Evolutionary conservation across 1,140 invertebrate genomes (phyloP).

Genomic region (Achroia grisella): DNA sequence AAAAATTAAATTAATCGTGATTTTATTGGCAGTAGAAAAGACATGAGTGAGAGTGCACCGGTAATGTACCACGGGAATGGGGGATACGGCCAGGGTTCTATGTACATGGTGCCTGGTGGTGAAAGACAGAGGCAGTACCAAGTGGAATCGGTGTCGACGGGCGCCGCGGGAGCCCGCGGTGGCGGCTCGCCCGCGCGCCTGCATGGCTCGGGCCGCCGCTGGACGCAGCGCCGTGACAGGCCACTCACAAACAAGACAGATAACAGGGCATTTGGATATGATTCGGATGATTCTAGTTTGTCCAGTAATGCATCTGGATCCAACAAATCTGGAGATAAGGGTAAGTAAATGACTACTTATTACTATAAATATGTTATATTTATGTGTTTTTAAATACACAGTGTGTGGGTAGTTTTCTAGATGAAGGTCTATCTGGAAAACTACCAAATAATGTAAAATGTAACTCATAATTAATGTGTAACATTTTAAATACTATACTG

Average conservation of each 20-base stretch:
- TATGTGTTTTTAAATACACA: too few relatives aligned
- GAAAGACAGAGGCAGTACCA: constrained; percentile 39
- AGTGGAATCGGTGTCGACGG: constrained; percentile 30
- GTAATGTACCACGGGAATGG: constrained; percentile 46
- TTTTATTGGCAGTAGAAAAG: constrained; percentile 23
- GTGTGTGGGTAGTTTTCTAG: too few relatives aligned
- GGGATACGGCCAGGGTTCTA: constrained; percentile 29
- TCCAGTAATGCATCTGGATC: constrained; percentile 66
- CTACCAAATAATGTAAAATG: too few relatives aligned
- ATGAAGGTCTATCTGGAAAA: too few relatives aligned
- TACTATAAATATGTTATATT: too few relatives aligned
- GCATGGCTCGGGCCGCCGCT: constrained; percentile 40
- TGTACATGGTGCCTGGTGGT: constrained; percentile 39
- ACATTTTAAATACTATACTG: too few relatives aligned
- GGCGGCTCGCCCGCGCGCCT: constrained; percentile 22
- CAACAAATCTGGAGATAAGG: constrained; percentile 61
- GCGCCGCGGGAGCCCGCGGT: constrained; percentile 20
- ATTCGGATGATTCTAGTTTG: constrained; percentile 69
- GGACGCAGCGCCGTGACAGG: constrained; percentile 40
- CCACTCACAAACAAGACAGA: constrained; percentile 24
- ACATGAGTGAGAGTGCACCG: constrained; percentile 58
- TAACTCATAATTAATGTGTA: too few relatives aligned
- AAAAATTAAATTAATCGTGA: background rate
- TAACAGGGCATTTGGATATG: constrained; percentile 57
- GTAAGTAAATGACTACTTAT: constrained; percentile 19